Base-by-base conservation (phyloP, 2,888 invertebrate species). In the Chrysodeixis includens region DNA sequence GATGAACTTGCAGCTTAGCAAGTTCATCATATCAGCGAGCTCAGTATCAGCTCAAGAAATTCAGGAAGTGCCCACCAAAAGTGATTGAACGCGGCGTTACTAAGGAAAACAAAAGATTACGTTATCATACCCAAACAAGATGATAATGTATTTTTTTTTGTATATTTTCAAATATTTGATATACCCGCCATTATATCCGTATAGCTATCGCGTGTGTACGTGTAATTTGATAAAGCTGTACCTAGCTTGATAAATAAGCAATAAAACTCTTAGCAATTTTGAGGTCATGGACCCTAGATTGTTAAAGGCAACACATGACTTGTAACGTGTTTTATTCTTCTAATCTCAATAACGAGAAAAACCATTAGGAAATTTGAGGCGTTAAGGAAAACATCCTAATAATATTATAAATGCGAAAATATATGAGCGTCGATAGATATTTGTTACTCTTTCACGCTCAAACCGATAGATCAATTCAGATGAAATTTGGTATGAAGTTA, bases 251-350 rank as follows among this genome's bases (percentile, higher is more conserved):
- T 69, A 74, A 30, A 20, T 18, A 1, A 1, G 18, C 9, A 12
- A n/a, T 30, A 22, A 53, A 56, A 55, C 30, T 62, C 8, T 40
- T 69, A 16, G 51, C 16, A 44, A 52, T 62, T 52, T 35, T 51
- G 22, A 71, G 70, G 57, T 32, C 49, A 12, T 26, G 57, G 62
- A 69, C 51, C 57, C 57, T 46, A 56, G 55, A 62, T 56, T 40
- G 56, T 30, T 14, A 7, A 12, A 18, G 12, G 2, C 55, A 51
- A 9, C n/a, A 1, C 12, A 49, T 46, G 18, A 8, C 8, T 18
- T 18, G 18, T 12, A 18, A 49, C 18, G 46, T 49, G 46, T 2
- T 49, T 49, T 10, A 5, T 49, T 49, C 18, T 40, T 6, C 6
- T n/a, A 26, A 26, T 26, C n/a, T n/a, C n/a, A n/a, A n/a, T 26